phyloP scores from a whole-genome alignment of 2,797 vertebrate species.

The Enteromius treurensis region DNA sequence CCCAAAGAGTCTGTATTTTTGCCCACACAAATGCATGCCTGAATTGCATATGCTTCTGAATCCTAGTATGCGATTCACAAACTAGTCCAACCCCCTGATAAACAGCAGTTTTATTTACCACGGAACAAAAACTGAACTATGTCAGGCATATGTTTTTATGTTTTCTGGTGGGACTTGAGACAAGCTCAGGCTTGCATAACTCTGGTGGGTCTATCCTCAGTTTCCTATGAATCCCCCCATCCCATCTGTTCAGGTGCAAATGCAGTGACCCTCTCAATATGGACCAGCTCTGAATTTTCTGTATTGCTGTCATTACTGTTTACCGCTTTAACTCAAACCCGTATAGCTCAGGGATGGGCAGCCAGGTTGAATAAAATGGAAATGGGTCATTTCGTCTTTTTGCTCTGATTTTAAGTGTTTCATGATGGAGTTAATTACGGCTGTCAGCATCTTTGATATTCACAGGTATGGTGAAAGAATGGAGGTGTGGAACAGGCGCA shows the following conservation, averaged over 20 bases:
- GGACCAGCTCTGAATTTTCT: constrained; percentile 59
- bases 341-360: constrained; percentile 17
- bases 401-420: constrained; percentile 57
- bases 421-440: constrained; percentile 75
- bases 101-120: background rate
- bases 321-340: constrained; percentile 42
- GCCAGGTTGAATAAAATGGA: constrained; percentile 2
- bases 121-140: background rate
- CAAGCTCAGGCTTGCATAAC: constrained; percentile 10
- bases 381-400: constrained; percentile 29
- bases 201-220: background rate
- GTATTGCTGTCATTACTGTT: constrained; percentile 65
- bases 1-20: background rate
- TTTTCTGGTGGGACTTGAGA: constrained; percentile 27
- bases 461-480: constrained; percentile 53
- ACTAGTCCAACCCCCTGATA: background rate
- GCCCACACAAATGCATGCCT: background rate
- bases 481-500: constrained; percentile 54
- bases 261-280: constrained; percentile 62
- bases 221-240: constrained; percentile 53
- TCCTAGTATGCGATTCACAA: background rate
- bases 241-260: constrained; percentile 66
- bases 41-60: constrained; percentile 16
- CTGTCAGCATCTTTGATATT: constrained; percentile 66
- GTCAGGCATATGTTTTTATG: constrained; percentile 9